Evolutionary conservation across 2,888 invertebrate species (phyloP), one percentile per base, ranked within the genome.

Genomic region (Notocelia uddmanniana): DNA sequence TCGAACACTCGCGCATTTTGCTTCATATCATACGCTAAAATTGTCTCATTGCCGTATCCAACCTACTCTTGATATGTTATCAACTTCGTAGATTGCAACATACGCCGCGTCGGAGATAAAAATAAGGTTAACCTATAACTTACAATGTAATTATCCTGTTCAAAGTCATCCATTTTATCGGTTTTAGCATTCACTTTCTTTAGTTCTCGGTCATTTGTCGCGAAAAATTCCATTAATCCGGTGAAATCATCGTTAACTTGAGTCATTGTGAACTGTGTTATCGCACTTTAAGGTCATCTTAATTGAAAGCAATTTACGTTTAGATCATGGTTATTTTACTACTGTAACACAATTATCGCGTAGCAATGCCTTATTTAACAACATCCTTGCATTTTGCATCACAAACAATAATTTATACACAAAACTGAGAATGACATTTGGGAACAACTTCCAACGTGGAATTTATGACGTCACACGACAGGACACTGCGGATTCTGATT

Each of bases 381-480:
- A 74, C 75, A 78, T 75, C 76, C 76, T 77, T 68, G 75, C 68
- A 34, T 78, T 77, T 78, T 77, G 74, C 67, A 77, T 76, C 79
- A 80, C 80, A 76, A 81, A 82, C 81, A 82, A 82, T 77, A 81
- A 79, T 85, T 85, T 85, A 86, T 83, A 86, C 88, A 85, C 85
- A 86, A 83, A 78, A 83, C 73, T 78, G 79, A 78, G 82, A 82
- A 86, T 92, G 92, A 92, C 93, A 90, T 89, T 89, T 88, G 87
- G 66, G 74, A 77, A 85, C 87, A 86, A 89, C 89, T 94, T 95
- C 95, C 95, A 95, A 94, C 95, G 95, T 95, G 95, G 95, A 95
- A 95, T 85, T 92, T 94, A 91, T 94, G 94, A 95, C 95, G 95
- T 95, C 95, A 95, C 85, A 80, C 83, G 87, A 86, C 80, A 80